Conservation (phyloP, 37 sponge, comb jelly and placozoan genomes). For the Eunapius fragilis region DNA sequence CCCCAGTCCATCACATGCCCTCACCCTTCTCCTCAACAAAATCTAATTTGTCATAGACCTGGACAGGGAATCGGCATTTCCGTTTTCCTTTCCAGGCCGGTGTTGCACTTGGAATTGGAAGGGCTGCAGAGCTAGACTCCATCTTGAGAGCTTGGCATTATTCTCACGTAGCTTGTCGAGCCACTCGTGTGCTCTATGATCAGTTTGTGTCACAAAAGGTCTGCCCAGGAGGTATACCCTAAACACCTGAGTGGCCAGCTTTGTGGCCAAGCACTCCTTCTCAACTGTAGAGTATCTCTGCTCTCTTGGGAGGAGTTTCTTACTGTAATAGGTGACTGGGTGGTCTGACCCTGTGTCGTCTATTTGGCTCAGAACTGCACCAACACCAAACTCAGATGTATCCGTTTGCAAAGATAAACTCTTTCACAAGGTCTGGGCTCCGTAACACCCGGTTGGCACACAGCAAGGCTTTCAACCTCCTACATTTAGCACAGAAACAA, state of each 20-base stretch:
- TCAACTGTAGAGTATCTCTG: conserved; percentile 27
- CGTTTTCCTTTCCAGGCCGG: conserved; percentile 24
- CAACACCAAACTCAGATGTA: conserved; percentile 49
- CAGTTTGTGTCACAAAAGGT: conserved; percentile 28
- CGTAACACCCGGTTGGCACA: conserved; percentile 21
- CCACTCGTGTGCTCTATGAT: conserved; percentile 38
- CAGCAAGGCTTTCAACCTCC: conserved; percentile 10
- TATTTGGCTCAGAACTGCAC: conserved; percentile 52
- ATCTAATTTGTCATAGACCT: neutral
- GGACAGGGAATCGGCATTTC: conserved; percentile 50
- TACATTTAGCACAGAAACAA: neutral
- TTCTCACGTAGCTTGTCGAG: conserved; percentile 30
- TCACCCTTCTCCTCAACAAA: no score
- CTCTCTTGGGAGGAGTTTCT: conserved; percentile 43
- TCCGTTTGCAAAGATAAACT: conserved; percentile 53
- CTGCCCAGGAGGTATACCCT: conserved; percentile 43
- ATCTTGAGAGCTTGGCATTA: conserved; percentile 25
- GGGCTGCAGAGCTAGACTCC: conserved; percentile 48
- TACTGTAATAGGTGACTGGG: conserved; percentile 33
- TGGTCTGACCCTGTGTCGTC: conserved; percentile 29
- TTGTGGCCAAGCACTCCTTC: conserved; percentile 49
- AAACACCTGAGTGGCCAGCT: conserved; percentile 24
- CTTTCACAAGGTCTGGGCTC: conserved; percentile 17
- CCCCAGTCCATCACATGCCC: no score
- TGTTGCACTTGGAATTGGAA: conserved; percentile 22